phyloP scores from a whole-genome alignment of 2,888 invertebrate species.

The Melanostoma scalare region DNA sequence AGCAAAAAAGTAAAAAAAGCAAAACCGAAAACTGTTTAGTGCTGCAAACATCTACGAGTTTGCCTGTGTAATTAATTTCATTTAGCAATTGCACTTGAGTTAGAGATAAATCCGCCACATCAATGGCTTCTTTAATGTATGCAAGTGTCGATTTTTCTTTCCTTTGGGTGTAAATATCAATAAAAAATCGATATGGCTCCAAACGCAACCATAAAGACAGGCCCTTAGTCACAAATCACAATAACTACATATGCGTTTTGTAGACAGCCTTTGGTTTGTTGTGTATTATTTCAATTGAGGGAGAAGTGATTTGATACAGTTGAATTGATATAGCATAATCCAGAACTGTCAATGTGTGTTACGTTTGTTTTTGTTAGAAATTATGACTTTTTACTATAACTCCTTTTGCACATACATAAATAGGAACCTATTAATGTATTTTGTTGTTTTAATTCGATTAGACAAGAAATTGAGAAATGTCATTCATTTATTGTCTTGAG shows the following conservation, averaged over 20 bases:
- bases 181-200: conserved; percentile 44
- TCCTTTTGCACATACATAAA: too few relatives aligned
- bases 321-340: too few relatives aligned
- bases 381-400: too few relatives aligned
- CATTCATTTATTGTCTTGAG: too few relatives aligned
- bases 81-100: conserved; percentile 48
- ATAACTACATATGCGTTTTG: conserved; percentile 16
- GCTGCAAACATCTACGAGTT: not conserved
- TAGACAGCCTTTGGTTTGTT: conserved; percentile 53
- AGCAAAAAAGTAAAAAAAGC: not conserved
- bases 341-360: too few relatives aligned
- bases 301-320: not conserved
- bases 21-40: conserved; percentile 11
- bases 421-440: too few relatives aligned
- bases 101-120: conserved; percentile 58
- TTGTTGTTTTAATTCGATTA: too few relatives aligned
- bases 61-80: conserved; percentile 35
- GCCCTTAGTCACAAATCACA: not conserved
- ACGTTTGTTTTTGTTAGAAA: too few relatives aligned
- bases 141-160: conserved; percentile 10
- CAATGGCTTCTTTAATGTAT: conserved; percentile 59
- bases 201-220: conserved; percentile 8
- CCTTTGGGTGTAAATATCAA: conserved; percentile 23
- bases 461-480: too few relatives aligned
- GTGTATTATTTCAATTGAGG: conserved; percentile 14